A percentile compares a stretch with the other conserved stretches of the same genome.
These are phyloP conservation scores for Chrysolina haemoptera DNA, from an alignment of 2,888 invertebrate genomes.

Conservation along the genomic window DNA sequence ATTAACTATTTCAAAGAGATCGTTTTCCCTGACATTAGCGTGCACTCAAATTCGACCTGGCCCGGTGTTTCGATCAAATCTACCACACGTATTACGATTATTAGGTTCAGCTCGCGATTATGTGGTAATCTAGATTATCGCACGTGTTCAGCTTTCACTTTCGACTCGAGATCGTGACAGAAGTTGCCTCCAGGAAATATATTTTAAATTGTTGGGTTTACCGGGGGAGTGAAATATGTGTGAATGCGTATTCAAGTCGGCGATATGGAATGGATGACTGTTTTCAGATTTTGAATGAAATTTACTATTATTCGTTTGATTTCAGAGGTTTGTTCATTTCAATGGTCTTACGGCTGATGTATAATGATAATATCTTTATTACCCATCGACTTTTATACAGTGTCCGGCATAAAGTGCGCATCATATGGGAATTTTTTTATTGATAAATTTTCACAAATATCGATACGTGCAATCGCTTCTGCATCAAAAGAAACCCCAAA, in stretches of 20 bases:
- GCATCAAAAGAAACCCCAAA: too few relatives aligned
- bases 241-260: neutral
- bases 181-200: constrained; percentile 23
- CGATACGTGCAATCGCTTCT: too few relatives aligned
- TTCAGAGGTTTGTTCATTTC: too few relatives aligned
- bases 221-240: neutral
- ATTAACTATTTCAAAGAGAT: neutral
- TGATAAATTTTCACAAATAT: too few relatives aligned
- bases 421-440: too few relatives aligned
- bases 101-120: constrained; percentile 9
- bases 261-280: neutral
- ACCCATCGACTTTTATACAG: too few relatives aligned
- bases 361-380: too few relatives aligned
- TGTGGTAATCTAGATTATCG: constrained; percentile 45
- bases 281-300: too few relatives aligned
- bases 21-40: neutral
- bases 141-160: constrained; percentile 49
- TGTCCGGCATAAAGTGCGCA: too few relatives aligned
- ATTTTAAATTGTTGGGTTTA: neutral
- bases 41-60: neutral
- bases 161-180: constrained; percentile 38
- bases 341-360: too few relatives aligned
- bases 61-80: constrained; percentile 31
- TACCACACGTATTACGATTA: constrained; percentile 40
- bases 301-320: too few relatives aligned